Evolutionary conservation across 2,797 vertebrate genomes (phyloP), one percentile per base, ranked within the genome.

Genomic region (Heliangelus exortis): DNA sequence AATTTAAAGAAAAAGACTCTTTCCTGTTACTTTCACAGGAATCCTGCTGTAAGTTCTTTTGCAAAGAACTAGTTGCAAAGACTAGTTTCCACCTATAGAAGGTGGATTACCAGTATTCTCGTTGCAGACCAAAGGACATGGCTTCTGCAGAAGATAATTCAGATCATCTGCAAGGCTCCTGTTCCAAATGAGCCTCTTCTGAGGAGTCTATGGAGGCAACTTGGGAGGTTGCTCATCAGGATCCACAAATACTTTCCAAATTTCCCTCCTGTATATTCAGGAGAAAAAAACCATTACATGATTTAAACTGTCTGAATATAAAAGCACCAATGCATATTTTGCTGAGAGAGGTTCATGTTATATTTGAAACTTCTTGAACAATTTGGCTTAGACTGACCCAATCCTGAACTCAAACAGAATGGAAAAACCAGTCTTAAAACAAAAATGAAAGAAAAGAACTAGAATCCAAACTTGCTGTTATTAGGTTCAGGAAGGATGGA

Each of bases 401-500:
- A 41, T 58, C 36, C 14, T 48, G 33, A 69, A 53, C 20, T 58
- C 51, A 63, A 58, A 63, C 10, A 31, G 14, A 72, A 55, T 45
- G 54, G 41, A 61, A 43, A 55, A 34, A 25, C 31, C 31, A 48
- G 19, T 59, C 48, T 66, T 59, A 41, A 71, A 63, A 29, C 31
- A 50, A 69, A 67, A 92, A 41, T 29, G 4, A 86, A 73, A 57
- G 57, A 47, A 22, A 20, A 81, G 7, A 87, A 36, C 19, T 67
- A 53, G 86, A 75, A 33, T 61, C 43, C 20, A 47, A 53, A 61
- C 16, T 58, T 84, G 63, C 71, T 92, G 72, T 55, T 89, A 0
- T 12, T 74, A 20, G 7, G 28, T 59, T 62, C 85, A 91, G 82
- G 82, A 92, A 95, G 85, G 72, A 83, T 85, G 79, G 25, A 76